Conservation (phyloP, 2,888 invertebrate genomes). For the Drosophila maculinotata region DNA sequence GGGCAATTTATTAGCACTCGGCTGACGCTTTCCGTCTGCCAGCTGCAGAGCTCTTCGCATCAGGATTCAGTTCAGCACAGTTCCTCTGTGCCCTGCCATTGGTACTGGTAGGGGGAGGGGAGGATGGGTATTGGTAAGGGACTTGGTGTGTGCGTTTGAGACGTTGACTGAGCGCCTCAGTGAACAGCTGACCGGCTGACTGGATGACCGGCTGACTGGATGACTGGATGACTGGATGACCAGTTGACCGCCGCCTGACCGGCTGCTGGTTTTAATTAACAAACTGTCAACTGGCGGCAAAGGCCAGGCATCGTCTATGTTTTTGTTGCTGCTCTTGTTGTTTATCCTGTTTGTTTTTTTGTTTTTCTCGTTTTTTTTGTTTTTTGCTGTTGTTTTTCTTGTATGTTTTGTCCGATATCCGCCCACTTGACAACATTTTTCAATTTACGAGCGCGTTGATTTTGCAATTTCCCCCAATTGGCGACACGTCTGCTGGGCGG, state of each 20-base stretch:
- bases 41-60: constrained; percentile 35
- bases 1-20: constrained; percentile 57
- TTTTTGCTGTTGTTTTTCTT: background rate
- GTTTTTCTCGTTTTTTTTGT: constrained; percentile 1
- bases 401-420: constrained; percentile 24
- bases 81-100: background rate
- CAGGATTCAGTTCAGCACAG: constrained; percentile 12
- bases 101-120: background rate
- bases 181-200: constrained; percentile 39
- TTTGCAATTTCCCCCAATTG: constrained; percentile 52
- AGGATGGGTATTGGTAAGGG: background rate
- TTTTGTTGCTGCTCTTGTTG: constrained; percentile 8
- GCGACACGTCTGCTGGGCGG: constrained; percentile 17
- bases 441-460: constrained; percentile 71
- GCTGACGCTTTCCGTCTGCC: constrained; percentile 51
- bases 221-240: constrained; percentile 57
- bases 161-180: constrained; percentile 73
- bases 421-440: constrained; percentile 67
- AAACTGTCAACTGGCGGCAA: constrained; percentile 74
- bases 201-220: constrained; percentile 35
- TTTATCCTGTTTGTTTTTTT: constrained; percentile 6
- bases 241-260: constrained; percentile 46
- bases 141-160: constrained; percentile 54
- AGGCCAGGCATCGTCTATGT: constrained; percentile 29
- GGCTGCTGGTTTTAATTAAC: constrained; percentile 77